phyloP scores from a whole-genome alignment of 2,113 vertebrate species.

The Crotalus viridis region DNA sequence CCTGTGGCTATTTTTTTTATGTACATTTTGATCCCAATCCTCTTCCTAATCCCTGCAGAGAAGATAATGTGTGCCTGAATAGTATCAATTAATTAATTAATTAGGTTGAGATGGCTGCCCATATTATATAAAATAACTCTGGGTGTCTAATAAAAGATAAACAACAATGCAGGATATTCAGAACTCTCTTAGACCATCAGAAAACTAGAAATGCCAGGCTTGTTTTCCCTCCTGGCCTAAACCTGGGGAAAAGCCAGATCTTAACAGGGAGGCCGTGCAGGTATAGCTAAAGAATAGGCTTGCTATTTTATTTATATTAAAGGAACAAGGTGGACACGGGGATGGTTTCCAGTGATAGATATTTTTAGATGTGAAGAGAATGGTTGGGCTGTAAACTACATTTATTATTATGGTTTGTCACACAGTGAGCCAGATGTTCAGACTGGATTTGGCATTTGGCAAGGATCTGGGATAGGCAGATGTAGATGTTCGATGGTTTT shows the following conservation, averaged over 20 bases:
- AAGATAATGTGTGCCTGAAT: neutral
- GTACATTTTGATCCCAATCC: neutral
- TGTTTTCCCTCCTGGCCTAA: neutral
- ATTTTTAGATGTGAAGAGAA: neutral
- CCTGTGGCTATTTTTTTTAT: neutral
- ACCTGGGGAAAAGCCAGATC: neutral
- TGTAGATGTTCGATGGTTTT: no score
- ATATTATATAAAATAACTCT: neutral
- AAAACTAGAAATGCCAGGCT: neutral
- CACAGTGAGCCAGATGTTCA: no score
- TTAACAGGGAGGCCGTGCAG: neutral
- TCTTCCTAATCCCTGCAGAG: neutral
- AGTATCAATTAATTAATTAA: neutral
- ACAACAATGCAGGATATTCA: neutral
- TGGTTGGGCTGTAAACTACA: neutral
- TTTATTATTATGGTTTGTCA: neutral
- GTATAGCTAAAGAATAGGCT: neutral
- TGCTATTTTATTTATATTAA: neutral
- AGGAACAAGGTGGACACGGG: neutral
- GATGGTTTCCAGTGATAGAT: neutral
- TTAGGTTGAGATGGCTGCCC: neutral
- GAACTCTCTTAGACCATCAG: neutral
- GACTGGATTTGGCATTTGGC: no score
- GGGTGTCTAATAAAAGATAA: neutral
- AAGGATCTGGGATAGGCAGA: no score